A percentile compares a stretch with the other conserved stretches of the same genome.
These are phyloP conservation scores for Wasmannia auropunctata DNA, from an alignment of 1,140 invertebrate species.

Conservation along the genomic window DNA sequence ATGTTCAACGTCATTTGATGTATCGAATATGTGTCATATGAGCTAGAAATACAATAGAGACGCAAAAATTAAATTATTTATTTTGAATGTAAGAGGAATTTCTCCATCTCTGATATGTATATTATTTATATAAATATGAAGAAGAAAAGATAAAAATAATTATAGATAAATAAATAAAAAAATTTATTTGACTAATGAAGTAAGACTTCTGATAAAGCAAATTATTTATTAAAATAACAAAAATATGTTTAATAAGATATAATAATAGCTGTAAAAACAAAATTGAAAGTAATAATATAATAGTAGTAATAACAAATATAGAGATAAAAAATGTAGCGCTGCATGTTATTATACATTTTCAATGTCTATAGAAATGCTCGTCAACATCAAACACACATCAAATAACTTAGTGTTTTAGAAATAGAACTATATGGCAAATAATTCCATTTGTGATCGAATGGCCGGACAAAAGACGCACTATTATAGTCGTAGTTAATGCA, in stretches of 20 bases:
- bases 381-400: too few relatives aligned
- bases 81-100: not conserved
- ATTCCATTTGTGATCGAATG: conserved; percentile 15
- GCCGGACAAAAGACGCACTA: conserved; percentile 5
- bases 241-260: not conserved
- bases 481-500: conserved; percentile 32
- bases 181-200: not conserved
- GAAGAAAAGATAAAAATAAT: not conserved
- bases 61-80: not conserved
- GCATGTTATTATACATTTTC: not conserved
- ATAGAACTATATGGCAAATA: not conserved
- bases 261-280: too few relatives aligned
- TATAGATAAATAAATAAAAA: not conserved
- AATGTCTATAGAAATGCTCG: not conserved
- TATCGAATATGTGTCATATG: too few relatives aligned
- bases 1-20: not conserved
- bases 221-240: not conserved
- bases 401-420: not conserved
- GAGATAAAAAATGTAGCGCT: not conserved
- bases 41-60: not conserved
- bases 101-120: not conserved
- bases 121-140: not conserved
- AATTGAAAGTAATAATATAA: not conserved
- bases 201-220: not conserved
- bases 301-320: not conserved